Evolutionary conservation across 2,888 invertebrate species (phyloP).

Genomic region (Muschampia plurimacula): DNA sequence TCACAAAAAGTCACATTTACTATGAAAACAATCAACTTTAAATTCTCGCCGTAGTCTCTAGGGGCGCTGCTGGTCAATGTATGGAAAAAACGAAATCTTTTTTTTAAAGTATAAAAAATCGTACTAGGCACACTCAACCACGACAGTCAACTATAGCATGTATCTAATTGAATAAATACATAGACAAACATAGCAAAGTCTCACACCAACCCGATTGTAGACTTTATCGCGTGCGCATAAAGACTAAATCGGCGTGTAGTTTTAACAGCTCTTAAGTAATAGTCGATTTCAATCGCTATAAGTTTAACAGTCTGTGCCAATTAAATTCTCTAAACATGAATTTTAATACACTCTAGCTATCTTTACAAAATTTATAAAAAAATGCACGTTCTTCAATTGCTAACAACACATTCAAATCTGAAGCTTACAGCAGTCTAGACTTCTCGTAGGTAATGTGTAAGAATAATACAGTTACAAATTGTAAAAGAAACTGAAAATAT

Average conservation of each 20-base stretch:
- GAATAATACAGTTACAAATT: not conserved
- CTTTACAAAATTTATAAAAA: not conserved
- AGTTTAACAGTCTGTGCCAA: conserved; percentile 26
- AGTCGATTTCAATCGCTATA: conserved; percentile 18
- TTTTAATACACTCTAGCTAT: not conserved
- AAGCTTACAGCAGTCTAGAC: too few relatives aligned
- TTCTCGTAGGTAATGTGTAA: not conserved
- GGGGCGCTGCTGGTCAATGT: not conserved
- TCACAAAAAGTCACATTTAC: too few relatives aligned
- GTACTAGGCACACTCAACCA: not conserved
- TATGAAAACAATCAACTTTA: not conserved
- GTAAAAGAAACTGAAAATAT: too few relatives aligned
- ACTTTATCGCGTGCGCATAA: conserved; percentile 35
- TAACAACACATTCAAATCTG: too few relatives aligned
- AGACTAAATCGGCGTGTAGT: conserved; percentile 35
- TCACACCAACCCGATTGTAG: conserved; percentile 31
- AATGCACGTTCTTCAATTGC: not conserved
- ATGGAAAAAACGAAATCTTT: too few relatives aligned
- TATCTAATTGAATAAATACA: conserved; percentile 34
- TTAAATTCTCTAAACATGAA: conserved; percentile 36
- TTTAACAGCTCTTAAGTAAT: conserved; percentile 29
- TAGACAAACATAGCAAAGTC: conserved; percentile 31
- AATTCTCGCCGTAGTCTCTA: not conserved
- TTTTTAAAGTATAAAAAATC: not conserved
- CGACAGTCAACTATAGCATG: conserved; percentile 19